Percentiles rank a stretch among this genome's conserved stretches.
Evolutionary conservation across 2,113 vertebrate genomes (phyloP).

Genomic region (Zosterops hypoxanthus): DNA sequence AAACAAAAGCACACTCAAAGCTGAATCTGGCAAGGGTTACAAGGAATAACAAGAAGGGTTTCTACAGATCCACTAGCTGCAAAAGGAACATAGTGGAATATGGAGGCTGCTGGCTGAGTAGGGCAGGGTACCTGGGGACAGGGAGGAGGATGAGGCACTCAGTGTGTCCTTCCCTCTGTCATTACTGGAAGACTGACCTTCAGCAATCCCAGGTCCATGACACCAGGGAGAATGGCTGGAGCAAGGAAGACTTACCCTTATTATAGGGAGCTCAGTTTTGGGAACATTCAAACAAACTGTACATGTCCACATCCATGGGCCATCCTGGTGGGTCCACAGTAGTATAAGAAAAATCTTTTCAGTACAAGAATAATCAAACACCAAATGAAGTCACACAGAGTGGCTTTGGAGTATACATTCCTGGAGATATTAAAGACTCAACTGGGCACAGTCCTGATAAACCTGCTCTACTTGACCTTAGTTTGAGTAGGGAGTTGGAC

Average conservation of each 20-base stretch:
- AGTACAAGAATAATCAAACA: neutral
- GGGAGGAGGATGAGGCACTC: neutral
- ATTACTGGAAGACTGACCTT: neutral
- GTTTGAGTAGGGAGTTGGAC: neutral
- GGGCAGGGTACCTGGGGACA: neutral
- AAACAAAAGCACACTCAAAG: neutral
- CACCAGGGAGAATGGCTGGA: rapidly evolving
- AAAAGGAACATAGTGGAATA: neutral
- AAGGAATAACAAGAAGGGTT: neutral
- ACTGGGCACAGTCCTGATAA: neutral
- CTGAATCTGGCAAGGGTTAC: neutral
- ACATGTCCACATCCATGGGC: neutral
- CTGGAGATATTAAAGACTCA: neutral
- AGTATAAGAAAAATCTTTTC: neutral
- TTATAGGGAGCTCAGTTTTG: neutral
- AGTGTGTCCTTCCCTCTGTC: neutral
- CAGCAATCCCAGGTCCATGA: neutral
- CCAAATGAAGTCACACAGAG: neutral
- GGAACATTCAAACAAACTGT: neutral
- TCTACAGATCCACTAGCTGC: neutral
- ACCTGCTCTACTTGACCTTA: neutral
- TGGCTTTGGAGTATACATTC: neutral
- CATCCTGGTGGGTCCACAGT: neutral
- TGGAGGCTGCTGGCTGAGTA: neutral
- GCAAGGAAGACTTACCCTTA: neutral